Base-by-base conservation (phyloP, 2,113 vertebrate species). In the Chaenogobius annularis region DNA sequence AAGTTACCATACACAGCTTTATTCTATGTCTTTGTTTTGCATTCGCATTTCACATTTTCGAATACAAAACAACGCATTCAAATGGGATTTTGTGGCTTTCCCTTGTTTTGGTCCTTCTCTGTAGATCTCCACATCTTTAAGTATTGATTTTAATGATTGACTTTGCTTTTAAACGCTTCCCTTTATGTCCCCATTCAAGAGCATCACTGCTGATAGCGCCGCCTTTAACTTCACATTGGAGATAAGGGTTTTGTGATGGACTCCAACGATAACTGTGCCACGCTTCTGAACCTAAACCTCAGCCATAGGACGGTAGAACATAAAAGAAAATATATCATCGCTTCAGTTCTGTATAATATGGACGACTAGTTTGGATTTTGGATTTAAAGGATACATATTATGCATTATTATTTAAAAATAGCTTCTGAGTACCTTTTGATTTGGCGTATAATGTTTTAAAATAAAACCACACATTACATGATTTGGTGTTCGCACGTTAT, bases 201-300 rank as follows among this genome's bases (percentile, higher is more conserved):
- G 71, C 81, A 73, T 83, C 65, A 72, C 50, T 22, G 55, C 19
- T 85, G 84, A 88, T 88, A 87, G 75, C 48, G 69, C 37, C 47
- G 64, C 69, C 74, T 82, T 81, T 76, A 52, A 65, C 72, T 83
- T 59, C 47, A 75, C 54, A 72, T 63, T 65, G 31, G 17, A 86
- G 80, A 89, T 85, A 86, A 87, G 70, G 22, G 31, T 67, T 52
- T 58, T 72, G 72, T 78, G 85, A 89, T 82, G 78, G 68, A 65
- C 72, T 65, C 64, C 40, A 61, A 77, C 69, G 82, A 88, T 81
- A 87, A 78, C 78, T 61, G 73, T 48, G 3, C 5, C 5, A 65
- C 69, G 64, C 66, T 67, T 83, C 59, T 52, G 37, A 40, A 71
- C 68, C 52, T 63, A 31, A 63, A 58, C 67, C 65, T 63, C 5